These are phyloP conservation scores for Corythoichthys intestinalis DNA, from an alignment of 2,113 vertebrate genomes.

Conservation along the genomic window DNA sequence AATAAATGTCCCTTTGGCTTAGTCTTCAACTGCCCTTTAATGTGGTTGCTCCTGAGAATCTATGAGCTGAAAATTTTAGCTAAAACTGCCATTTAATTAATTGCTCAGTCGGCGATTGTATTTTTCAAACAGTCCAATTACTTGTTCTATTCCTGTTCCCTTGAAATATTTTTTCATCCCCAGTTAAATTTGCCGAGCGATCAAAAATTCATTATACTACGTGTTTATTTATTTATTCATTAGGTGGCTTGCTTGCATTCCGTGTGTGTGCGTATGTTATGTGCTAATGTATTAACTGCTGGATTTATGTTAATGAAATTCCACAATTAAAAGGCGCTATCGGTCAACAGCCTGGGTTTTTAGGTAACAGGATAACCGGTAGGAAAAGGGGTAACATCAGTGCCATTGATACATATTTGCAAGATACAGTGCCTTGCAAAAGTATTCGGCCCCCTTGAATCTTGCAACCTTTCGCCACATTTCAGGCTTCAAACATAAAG, in stretches of 20 bases:
- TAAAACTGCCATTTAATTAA: too few species aligned
- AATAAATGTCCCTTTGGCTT: too few species aligned
- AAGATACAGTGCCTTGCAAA: too few species aligned
- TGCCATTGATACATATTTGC: too few species aligned
- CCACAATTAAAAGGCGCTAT: neutral
- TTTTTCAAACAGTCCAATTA: constrained; percentile 9
- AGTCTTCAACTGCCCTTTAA: too few species aligned
- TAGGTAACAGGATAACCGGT: too few species aligned
- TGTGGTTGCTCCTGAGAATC: neutral
- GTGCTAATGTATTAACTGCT: neutral
- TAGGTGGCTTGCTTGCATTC: constrained; percentile 40
- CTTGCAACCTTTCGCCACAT: too few species aligned
- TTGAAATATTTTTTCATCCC: constrained; percentile 24
- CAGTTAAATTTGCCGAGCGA: constrained; percentile 33
- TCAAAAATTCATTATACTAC: constrained; percentile 41
- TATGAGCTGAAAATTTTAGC: too few species aligned
- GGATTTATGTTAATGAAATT: neutral
- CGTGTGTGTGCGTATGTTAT: neutral
- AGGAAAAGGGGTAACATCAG: too few species aligned
- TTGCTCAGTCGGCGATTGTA: neutral
- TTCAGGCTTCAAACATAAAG: too few species aligned
- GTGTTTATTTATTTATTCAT: constrained; percentile 40
- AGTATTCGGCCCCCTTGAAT: too few species aligned
- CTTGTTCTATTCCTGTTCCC: constrained; percentile 37
- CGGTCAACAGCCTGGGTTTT: too few species aligned